Evolutionary conservation across 64 coral and sea anemone genomes (phyloP).

Genomic region (Dendronephthya gigantea): DNA sequence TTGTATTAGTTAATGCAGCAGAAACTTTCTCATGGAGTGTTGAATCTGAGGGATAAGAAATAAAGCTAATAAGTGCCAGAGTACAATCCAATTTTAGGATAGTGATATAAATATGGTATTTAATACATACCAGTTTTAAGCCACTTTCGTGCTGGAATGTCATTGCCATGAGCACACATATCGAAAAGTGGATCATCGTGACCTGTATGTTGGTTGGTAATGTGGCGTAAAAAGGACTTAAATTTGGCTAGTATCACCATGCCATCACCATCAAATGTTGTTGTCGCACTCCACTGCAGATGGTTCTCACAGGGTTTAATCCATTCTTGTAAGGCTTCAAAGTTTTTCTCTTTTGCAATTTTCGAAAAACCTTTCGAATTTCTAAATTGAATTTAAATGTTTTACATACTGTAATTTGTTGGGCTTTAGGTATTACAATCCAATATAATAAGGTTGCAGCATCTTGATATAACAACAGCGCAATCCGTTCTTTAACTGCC

Average conservation of each 20-base stretch:
- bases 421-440: neutral
- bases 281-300: constrained; percentile 17
- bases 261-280: constrained; percentile 6
- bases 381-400: neutral
- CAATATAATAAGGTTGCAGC: neutral
- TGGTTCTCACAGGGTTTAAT: constrained; percentile 15
- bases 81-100: too few species aligned
- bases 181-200: too few species aligned
- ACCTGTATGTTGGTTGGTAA: constrained; percentile 16
- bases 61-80: too few species aligned
- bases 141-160: constrained; percentile 10
- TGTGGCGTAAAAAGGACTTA: constrained; percentile 13
- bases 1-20: too few species aligned
- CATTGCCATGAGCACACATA: constrained; percentile 9
- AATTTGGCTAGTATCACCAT: constrained; percentile 12
- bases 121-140: constrained; percentile 2
- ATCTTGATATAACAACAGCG: neutral
- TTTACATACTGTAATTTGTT: neutral
- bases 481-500: neutral
- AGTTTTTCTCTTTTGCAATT: constrained; percentile 3
- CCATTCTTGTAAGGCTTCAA: constrained; percentile 5
- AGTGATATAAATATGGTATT: too few species aligned
- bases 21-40: too few species aligned
- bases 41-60: too few species aligned
- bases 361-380: constrained; percentile 17